Evolutionary conservation across 2,113 vertebrate genomes (phyloP).

Genomic region (Hydrolagus affinis): DNA sequence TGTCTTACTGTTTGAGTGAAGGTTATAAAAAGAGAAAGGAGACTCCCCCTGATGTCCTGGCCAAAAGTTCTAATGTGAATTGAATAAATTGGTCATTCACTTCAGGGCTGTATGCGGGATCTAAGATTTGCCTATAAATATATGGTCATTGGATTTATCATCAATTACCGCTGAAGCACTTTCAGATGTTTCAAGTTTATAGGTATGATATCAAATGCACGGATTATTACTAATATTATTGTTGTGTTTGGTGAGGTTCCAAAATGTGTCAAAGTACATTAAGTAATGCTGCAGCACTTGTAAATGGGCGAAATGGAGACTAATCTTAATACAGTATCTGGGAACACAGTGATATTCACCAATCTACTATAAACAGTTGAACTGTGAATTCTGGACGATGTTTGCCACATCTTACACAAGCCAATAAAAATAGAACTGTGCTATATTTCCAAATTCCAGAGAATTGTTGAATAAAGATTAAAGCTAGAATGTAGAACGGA

Average conservation of each 20-base stretch:
- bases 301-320: background rate
- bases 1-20: too few relatives aligned
- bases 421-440: background rate
- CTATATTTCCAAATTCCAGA: background rate
- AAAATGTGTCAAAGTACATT: background rate
- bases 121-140: too few relatives aligned
- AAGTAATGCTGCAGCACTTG: background rate
- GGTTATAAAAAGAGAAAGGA: too few relatives aligned
- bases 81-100: too few relatives aligned
- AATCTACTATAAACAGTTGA: background rate
- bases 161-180: too few relatives aligned
- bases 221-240: too few relatives aligned
- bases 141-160: too few relatives aligned
- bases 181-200: too few relatives aligned
- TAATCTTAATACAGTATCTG: background rate
- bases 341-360: background rate
- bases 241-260: background rate
- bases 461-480: background rate
- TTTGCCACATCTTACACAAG: slow-evolving; percentile 5
- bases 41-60: too few relatives aligned
- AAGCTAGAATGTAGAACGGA: background rate
- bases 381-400: background rate
- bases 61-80: too few relatives aligned
- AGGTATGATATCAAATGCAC: too few relatives aligned
- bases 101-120: too few relatives aligned